These are phyloP conservation scores for Dione vanillae DNA, from an alignment of 2,888 invertebrate genomes.

Conservation along the genomic window DNA sequence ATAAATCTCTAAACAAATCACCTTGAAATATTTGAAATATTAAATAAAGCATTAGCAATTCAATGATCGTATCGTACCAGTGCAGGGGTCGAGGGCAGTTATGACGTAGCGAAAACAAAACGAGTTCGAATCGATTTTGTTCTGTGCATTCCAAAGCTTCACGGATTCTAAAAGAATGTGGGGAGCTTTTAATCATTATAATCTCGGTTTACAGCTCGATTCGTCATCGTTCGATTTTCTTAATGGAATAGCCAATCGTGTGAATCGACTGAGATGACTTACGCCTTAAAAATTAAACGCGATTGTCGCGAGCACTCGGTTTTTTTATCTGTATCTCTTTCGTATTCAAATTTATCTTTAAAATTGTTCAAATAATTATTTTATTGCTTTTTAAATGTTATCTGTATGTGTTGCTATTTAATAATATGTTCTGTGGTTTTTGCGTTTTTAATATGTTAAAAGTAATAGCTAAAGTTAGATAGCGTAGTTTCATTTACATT, in stretches of 20 bases:
- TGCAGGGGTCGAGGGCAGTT: constrained; percentile 67
- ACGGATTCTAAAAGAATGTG: constrained; percentile 77
- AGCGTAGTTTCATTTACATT: no score
- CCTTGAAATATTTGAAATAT: constrained; percentile 5
- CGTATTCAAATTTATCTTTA: not conserved
- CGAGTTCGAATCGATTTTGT: constrained; percentile 78
- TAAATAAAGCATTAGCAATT: constrained; percentile 19
- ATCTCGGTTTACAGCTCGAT: constrained; percentile 80
- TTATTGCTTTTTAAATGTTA: constrained; percentile 4
- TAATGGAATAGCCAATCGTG: constrained; percentile 81
- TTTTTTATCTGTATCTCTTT: not conserved
- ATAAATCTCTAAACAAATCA: not conserved
- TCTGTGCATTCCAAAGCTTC: constrained; percentile 80
- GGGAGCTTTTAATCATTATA: constrained; percentile 78
- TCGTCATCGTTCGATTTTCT: constrained; percentile 82
- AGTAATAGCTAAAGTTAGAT: no score
- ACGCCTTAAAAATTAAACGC: constrained; percentile 19
- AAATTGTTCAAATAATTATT: constrained; percentile 3
- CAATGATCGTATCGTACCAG: constrained; percentile 32
- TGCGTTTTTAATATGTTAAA: no score
- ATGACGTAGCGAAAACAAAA: constrained; percentile 84
- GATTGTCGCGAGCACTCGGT: constrained; percentile 25
- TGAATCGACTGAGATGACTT: constrained; percentile 68
- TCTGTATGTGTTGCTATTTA: not conserved
- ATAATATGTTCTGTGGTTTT: no score